A percentile compares a stretch with the other conserved stretches of the same genome.
Evolutionary conservation across 1,140 invertebrate species (phyloP).

Genomic region (Lerema accius): DNA sequence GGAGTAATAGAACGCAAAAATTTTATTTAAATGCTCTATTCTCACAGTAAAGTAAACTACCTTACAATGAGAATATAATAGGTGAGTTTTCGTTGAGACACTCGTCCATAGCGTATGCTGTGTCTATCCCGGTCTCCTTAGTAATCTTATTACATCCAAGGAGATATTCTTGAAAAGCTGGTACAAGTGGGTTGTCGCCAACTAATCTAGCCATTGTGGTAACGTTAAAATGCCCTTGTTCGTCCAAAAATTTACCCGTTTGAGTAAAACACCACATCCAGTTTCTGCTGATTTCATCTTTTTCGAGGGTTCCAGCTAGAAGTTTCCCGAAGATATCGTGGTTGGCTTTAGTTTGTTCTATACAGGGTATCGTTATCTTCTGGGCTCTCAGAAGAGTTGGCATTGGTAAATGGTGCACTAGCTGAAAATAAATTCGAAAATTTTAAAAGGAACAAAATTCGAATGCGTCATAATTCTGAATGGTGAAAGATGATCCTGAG

Average conservation of each 20-base stretch:
- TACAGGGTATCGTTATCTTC: background rate
- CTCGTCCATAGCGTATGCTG: background rate
- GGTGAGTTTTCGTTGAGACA: constrained; percentile 7
- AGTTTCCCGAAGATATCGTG: background rate
- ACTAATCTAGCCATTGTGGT: background rate
- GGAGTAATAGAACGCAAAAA: too few species aligned
- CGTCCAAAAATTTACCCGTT: background rate
- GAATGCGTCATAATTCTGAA: too few species aligned
- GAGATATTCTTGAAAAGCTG: background rate
- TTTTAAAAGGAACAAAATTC: too few species aligned
- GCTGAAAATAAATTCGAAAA: too few species aligned
- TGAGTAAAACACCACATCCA: background rate
- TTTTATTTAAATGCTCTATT: too few species aligned
- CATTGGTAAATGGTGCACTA: background rate
- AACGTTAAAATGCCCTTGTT: constrained; percentile 3
- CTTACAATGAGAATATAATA: background rate
- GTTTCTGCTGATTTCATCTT: background rate
- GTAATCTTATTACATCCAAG: background rate
- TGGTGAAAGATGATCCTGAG: too few species aligned
- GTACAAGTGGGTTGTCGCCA: background rate
- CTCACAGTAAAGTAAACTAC: too few species aligned
- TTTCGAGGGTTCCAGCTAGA: background rate
- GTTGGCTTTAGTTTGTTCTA: background rate
- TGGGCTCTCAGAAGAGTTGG: background rate
- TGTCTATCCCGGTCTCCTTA: background rate